Evolutionary conservation across 2,888 invertebrate genomes (phyloP), one percentile per base, ranked within the genome.

Genomic region (Ophioninae sp.): DNA sequence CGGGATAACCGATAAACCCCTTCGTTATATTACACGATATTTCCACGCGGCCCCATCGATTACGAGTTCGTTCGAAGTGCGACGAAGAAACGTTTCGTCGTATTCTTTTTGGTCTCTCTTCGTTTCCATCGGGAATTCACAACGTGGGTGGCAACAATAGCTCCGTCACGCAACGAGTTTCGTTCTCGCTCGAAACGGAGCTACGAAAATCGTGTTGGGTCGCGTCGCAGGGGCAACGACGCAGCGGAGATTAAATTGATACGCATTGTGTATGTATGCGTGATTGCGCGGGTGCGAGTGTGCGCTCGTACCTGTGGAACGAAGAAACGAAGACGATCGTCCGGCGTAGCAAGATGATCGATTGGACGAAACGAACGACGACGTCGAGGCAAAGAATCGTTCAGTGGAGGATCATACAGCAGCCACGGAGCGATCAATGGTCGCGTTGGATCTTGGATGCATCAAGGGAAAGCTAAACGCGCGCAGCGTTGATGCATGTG

Each of bases 91-190:
- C 2, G n/a, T 6, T 67, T 65, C 10, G 7, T 64, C 62, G 17
- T 5, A 20, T 59, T 67, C 41, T 67, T 61, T 30, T 68, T 37
- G 57, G 62, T 23, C n/a, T 81, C 70, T 75, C 62, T 81, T 37
- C 65, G 57, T 50, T 50, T 8, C 39, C 61, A 37, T 73, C 73
- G 77, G 77, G 70, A 80, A 85, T 85, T 85, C 80, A 65, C 82
- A 65, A 82, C 92, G 92, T 92, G 92, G 92, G 92, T 92, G 92
- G 92, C 89, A 90, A 90, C 89, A 89, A 91, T 91, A 88, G 89
- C 87, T 91, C 75, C 77, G 57, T 81, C 81, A 76, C 73, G 68
- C 30, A 57, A 68, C 65, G 61, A 62, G 44, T 74, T 67, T 77
- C 72, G 70, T 79, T 77, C 81, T 81, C 77, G 64, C 77, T 68